Evolutionary conservation across 2,113 vertebrate species (phyloP), one percentile per base, ranked within the genome.

Genomic region (Ailurus styani): DNA sequence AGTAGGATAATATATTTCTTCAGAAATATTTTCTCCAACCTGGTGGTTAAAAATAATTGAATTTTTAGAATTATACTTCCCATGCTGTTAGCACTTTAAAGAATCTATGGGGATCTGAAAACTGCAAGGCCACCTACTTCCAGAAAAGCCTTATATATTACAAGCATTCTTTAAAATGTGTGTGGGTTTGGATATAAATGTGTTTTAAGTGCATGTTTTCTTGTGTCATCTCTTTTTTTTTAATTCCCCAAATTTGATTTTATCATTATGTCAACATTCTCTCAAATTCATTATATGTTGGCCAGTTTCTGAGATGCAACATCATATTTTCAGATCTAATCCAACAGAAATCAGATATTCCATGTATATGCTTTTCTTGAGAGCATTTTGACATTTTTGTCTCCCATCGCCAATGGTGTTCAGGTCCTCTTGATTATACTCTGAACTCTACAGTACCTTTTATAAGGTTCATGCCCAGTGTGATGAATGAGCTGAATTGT

Each of bases 21-120:
- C 50, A 45, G 45, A 72, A 95, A 29, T 21, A 17, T 34, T 95
- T 90, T 52, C 21, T 11, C 4, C 57, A 64, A 73, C 17, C 27
- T 54, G n/a, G 27, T 87, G 60, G 23, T 92, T 78, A 57, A 77
- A 87, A 47, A 14, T n/a, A 95, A 47, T 64, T 27, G 21, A 84
- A 83, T 34, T 73, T 31, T 83, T 55, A 66, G 72, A 55, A 34
- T 34, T 40, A 29, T n/a, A 60, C 17, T 90, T 92, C 37, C 31
- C 50, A 29, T 83, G 37, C 25, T 57, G 55, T 82, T 86, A 50
- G 25, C 40, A 60, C 47, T 82, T 21, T 40, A 47, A 70, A 70
- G 79, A 70, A 52, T 75, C 27, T 85, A 20, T 79, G 10, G 7
- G 40, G 8, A 20, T 94, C 55, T 87, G 90, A 50, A 64, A 68